phyloP scores from a whole-genome alignment of 1,140 invertebrate genomes.

The Nasonia vitripennis region DNA sequence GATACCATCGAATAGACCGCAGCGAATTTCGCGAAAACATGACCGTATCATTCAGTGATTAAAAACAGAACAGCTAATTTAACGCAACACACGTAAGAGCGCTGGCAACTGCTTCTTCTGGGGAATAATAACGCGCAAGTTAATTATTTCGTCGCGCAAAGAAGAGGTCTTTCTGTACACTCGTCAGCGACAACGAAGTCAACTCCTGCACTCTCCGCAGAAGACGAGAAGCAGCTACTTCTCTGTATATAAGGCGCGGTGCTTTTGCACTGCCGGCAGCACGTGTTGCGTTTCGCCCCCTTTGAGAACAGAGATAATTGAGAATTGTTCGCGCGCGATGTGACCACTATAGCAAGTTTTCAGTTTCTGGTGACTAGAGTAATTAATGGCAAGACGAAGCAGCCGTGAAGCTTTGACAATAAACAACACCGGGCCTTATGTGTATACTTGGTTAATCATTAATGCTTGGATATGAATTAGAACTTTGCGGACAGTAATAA shows the following conservation, averaged over 20 bases:
- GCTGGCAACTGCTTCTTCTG: neutral
- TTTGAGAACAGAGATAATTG: neutral
- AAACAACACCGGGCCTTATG: too few species aligned
- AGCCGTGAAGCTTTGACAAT: too few species aligned
- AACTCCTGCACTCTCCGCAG: neutral
- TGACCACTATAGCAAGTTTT: neutral
- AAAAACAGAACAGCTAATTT: too few species aligned
- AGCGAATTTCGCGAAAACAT: too few species aligned
- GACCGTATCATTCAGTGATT: too few species aligned
- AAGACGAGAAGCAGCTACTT: neutral
- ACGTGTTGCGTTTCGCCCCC: neutral
- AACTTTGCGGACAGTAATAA: too few species aligned
- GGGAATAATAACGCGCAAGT: neutral
- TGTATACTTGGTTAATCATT: too few species aligned
- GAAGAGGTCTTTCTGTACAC: neutral
- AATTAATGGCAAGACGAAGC: too few species aligned
- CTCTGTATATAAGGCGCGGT: neutral
- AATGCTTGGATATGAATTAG: too few species aligned
- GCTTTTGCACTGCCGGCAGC: neutral
- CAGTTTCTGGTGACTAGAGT: too few species aligned
- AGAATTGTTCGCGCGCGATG: neutral
- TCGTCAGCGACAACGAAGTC: neutral
- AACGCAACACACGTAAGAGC: too few species aligned
- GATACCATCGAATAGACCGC: too few species aligned
- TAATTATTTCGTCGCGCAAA: neutral